phyloP scores from a whole-genome alignment of 2,888 invertebrate genomes.

The Drosophila peninsularis region DNA sequence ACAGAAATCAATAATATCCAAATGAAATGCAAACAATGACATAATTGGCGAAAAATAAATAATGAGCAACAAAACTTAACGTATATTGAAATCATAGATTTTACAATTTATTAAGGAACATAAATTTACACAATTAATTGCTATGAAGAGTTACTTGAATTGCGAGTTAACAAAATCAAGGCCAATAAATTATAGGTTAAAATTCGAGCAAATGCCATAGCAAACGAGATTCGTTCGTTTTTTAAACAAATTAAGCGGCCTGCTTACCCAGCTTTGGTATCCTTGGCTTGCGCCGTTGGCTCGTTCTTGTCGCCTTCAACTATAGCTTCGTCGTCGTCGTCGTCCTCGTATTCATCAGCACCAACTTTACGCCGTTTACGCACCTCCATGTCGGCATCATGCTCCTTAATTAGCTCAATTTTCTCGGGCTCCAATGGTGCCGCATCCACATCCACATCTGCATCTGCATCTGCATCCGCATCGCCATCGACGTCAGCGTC shows the following conservation, averaged over 20 bases:
- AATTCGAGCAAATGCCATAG: slow-evolving; percentile 64
- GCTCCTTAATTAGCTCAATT: slow-evolving; percentile 83
- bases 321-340: slow-evolving; percentile 62
- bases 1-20: slow-evolving; percentile 18
- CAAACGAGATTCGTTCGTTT: slow-evolving; percentile 42
- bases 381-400: slow-evolving; percentile 82
- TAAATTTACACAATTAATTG: slow-evolving; percentile 67
- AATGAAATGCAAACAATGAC: slow-evolving; percentile 35
- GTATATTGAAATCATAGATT: slow-evolving; percentile 48
- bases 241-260: slow-evolving; percentile 47
- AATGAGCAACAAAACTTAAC: slow-evolving; percentile 55
- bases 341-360: slow-evolving; percentile 66
- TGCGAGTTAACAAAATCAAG: slow-evolving; percentile 30
- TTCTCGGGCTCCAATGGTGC: slow-evolving; percentile 84
- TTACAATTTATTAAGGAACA: slow-evolving; percentile 77
- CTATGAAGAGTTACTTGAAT: slow-evolving; percentile 38
- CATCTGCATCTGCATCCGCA: slow-evolving; percentile 87
- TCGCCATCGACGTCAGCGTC: slow-evolving; percentile 88
- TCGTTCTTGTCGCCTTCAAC: slow-evolving; percentile 33
- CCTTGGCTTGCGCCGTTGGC: slow-evolving; percentile 55
- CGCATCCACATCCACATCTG: slow-evolving; percentile 85
- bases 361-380: slow-evolving; percentile 79
- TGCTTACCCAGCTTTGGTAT: slow-evolving; percentile 82
- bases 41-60: slow-evolving; percentile 19
- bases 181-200: slow-evolving; percentile 37